A percentile compares a stretch with the other conserved stretches of the same genome.
phyloP scores from a whole-genome alignment of 1,140 invertebrate species.

The Dendrolimus kikuchii region DNA sequence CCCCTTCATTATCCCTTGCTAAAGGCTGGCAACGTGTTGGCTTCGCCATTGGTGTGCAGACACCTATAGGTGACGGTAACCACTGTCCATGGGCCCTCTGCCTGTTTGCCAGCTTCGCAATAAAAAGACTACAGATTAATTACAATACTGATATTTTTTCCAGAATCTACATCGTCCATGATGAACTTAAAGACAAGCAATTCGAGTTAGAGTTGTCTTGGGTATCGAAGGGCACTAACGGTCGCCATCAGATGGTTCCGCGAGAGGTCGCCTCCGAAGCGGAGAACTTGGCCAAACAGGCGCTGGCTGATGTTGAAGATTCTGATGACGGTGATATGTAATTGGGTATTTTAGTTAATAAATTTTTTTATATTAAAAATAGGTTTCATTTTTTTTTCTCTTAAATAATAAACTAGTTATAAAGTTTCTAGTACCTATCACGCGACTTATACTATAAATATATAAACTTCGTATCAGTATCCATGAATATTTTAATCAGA shows the following conservation, averaged over 20 bases:
- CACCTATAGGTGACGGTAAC: too few species aligned
- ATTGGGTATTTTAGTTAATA: conserved; percentile 43
- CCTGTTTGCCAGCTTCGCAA: too few species aligned
- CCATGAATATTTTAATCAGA: too few species aligned
- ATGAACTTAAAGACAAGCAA: conserved; percentile 98
- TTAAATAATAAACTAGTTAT: conserved; percentile 3
- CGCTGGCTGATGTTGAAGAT: conserved; percentile 64
- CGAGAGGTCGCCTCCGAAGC: conserved; percentile 48
- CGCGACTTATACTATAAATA: too few species aligned
- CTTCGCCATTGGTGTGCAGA: too few species aligned
- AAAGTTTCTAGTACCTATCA: not conserved
- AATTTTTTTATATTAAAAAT: conserved; percentile 36
- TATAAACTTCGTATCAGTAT: too few species aligned
- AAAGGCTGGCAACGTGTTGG: too few species aligned
- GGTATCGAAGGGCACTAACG: conserved; percentile 89
- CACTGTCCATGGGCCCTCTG: too few species aligned
- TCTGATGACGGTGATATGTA: conserved; percentile 68
- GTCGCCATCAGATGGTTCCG: conserved; percentile 83
- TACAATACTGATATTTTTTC: conserved; percentile 24
- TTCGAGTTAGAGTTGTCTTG: conserved; percentile 98
- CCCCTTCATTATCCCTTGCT: too few species aligned
- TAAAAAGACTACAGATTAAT: not conserved
- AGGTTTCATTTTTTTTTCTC: conserved; percentile 16
- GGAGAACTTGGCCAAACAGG: conserved; percentile 58
- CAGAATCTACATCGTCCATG: conserved; percentile 97